phyloP scores from a whole-genome alignment of 2,888 invertebrate species.

The Tiliacea citrago region DNA sequence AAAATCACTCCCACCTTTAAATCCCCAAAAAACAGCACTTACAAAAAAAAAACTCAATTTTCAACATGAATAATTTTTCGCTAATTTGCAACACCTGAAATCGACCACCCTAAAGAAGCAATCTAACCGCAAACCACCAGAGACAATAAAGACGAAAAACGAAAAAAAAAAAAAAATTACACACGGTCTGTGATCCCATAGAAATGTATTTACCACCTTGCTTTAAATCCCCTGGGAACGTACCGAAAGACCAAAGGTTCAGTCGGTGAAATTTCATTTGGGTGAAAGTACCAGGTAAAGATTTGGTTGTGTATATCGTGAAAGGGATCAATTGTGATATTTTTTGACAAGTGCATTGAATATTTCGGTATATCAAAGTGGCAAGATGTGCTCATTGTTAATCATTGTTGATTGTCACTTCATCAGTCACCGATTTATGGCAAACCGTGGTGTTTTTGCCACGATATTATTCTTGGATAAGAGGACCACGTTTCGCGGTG shows the following conservation, averaged over 20 bases:
- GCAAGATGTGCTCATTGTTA: conserved; percentile 43
- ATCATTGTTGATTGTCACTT: conserved; percentile 6
- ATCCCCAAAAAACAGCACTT: not conserved
- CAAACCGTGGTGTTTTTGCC: not conserved
- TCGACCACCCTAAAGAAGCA: conserved; percentile 55
- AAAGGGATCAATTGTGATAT: conserved; percentile 64
- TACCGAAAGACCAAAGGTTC: conserved; percentile 3
- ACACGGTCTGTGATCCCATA: conserved; percentile 45
- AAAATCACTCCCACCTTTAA: conserved; percentile 37
- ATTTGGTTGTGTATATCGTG: conserved; percentile 17
- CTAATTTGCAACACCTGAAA: conserved; percentile 42
- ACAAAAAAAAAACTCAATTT: conserved; percentile 47
- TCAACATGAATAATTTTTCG: conserved; percentile 37
- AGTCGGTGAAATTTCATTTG: conserved; percentile 58
- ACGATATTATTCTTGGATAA: not conserved
- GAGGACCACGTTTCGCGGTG: not conserved
- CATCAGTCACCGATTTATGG: conserved; percentile 25
- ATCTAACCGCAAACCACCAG: conserved; percentile 55
- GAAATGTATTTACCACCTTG: conserved; percentile 72
- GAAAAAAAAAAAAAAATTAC: conserved; percentile 44
- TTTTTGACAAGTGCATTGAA: conserved; percentile 56
- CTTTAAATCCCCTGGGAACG: conserved; percentile 66
- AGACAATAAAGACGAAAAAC: conserved; percentile 46
- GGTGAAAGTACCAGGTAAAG: conserved; percentile 70
- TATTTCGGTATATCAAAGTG: conserved; percentile 37